Percentiles rank a stretch among this genome's conserved stretches.
phyloP scores from a whole-genome alignment of 2,888 invertebrate species.

The Craniophora ligustri region DNA sequence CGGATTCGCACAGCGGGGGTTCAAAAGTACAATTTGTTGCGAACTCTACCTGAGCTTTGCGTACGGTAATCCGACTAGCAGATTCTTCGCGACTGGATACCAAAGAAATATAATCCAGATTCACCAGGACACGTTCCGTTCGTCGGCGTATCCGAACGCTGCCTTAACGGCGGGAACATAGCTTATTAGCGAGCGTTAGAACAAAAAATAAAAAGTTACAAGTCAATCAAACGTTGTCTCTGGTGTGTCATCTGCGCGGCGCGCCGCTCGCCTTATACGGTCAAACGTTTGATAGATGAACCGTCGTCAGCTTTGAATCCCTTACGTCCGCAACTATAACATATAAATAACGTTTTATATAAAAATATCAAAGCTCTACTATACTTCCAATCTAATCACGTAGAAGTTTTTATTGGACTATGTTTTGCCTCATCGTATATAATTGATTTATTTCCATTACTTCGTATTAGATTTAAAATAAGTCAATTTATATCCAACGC shows the following conservation, averaged over 20 bases:
- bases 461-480: constrained; percentile 46
- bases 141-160: constrained; percentile 43
- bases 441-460: constrained; percentile 49
- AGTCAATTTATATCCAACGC: constrained; percentile 54
- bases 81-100: neutral
- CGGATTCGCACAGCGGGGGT: constrained; percentile 22
- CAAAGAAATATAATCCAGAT: constrained; percentile 26
- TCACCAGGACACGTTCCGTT: constrained; percentile 37
- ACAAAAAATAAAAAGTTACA: constrained; percentile 67
- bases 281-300: constrained; percentile 65
- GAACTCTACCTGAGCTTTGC: neutral
- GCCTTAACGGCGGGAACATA: constrained; percentile 57
- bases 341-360: constrained; percentile 54
- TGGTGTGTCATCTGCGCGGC: constrained; percentile 69
- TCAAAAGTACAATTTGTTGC: constrained; percentile 2
- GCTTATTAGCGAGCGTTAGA: constrained; percentile 56
- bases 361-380: constrained; percentile 44
- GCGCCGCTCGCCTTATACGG: constrained; percentile 76
- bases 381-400: constrained; percentile 44
- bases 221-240: constrained; percentile 78
- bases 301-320: constrained; percentile 56
- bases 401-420: constrained; percentile 44
- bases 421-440: constrained; percentile 44
- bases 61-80: neutral
- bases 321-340: constrained; percentile 52